Evolutionary conservation across 2,113 vertebrate genomes (phyloP).

Genomic region (Aegithalos caudatus): DNA sequence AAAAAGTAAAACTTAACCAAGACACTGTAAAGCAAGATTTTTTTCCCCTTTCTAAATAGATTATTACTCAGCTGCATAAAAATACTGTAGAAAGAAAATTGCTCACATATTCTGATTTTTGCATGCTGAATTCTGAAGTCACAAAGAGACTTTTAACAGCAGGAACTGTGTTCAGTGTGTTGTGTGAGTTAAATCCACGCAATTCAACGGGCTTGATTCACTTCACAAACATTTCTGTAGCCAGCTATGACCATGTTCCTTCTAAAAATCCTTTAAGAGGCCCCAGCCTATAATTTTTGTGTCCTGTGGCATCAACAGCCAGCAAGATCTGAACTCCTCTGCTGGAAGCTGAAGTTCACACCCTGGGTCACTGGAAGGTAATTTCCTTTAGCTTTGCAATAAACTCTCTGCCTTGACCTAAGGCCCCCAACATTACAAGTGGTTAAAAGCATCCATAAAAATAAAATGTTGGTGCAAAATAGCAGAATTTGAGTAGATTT

Average conservation of each 20-base stretch:
- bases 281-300: background rate
- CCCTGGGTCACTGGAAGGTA: background rate
- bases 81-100: conserved; percentile 56
- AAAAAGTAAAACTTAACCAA: conserved; percentile 1
- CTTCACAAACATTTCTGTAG: background rate
- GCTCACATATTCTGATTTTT: conserved; percentile 1
- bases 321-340: background rate
- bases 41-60: background rate
- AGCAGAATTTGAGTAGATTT: conserved; percentile 51
- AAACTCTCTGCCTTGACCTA: conserved; percentile 33
- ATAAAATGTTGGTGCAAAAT: conserved; percentile 39
- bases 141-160: background rate
- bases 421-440: background rate
- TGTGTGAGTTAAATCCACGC: background rate
- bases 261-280: background rate
- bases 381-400: conserved; percentile 57
- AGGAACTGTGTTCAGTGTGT: background rate
- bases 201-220: background rate
- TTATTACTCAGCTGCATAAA: conserved; percentile 43
- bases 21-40: background rate
- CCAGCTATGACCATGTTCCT: background rate
- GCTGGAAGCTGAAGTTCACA: background rate
- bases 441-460: conserved; percentile 41
- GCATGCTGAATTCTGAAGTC: conserved; percentile 1
- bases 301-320: background rate